Conservation (phyloP, 2,888 invertebrate species). For the Aspidiotus rigidus region DNA sequence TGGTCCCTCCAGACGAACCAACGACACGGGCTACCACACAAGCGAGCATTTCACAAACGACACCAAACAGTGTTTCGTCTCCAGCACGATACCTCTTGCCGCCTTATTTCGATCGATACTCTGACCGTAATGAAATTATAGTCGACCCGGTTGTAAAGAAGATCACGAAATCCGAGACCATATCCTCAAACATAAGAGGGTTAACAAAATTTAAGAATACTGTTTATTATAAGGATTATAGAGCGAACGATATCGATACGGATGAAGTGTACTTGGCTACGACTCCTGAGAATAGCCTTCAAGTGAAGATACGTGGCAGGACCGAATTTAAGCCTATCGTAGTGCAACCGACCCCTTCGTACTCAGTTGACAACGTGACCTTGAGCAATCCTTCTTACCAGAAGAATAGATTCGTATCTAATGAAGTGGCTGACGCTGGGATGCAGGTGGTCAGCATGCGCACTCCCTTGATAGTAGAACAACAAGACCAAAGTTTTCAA, state of each 20-base stretch:
- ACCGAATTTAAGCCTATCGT: conserved; percentile 13
- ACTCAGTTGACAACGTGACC: too few species aligned
- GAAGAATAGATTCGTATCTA: neutral
- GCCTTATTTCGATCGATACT: conserved; percentile 3
- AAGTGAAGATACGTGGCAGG: too few species aligned
- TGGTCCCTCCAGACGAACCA: conserved; percentile 17
- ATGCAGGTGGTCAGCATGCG: conserved; percentile 18
- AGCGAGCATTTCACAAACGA: neutral
- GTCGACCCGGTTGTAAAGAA: neutral
- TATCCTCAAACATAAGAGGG: conserved; percentile 5
- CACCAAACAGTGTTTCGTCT: neutral
- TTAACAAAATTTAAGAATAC: conserved; percentile 27
- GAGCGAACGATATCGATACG: conserved; percentile 5
- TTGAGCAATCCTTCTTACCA: neutral
- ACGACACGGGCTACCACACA: neutral
- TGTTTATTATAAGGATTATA: conserved; percentile 15
- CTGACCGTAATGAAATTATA: neutral
- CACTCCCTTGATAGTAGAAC: neutral
- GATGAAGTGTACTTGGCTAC: too few species aligned
- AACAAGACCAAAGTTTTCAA: neutral
- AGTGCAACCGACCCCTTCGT: conserved; percentile 7
- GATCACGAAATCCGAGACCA: conserved; percentile 6
- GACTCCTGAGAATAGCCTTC: too few species aligned
- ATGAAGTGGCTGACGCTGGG: conserved; percentile 9
- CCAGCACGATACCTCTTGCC: conserved; percentile 23